phyloP scores from a whole-genome alignment of 2,797 vertebrate species.

The Periophthalmus magnuspinnatus region DNA sequence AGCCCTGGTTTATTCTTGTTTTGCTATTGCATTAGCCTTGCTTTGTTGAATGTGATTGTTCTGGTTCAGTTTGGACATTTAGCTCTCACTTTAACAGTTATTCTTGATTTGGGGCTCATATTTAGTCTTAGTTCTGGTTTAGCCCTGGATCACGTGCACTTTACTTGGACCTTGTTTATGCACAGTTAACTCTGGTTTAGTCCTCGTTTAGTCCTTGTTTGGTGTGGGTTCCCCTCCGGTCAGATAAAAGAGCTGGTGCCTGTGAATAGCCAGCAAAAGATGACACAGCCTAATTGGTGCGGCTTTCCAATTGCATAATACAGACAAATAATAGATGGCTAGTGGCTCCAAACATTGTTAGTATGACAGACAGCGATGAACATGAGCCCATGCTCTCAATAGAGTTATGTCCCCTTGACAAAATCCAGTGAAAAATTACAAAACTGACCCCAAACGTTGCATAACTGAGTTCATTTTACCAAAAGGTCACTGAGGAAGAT shows the following conservation, averaged over 20 bases:
- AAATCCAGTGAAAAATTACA: conserved; percentile 24
- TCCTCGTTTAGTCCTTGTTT: no score
- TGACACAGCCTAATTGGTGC: conserved; percentile 1
- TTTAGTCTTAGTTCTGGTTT: no score
- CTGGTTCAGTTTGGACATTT: no score
- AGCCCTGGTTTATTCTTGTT: no score
- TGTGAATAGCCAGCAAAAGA: not conserved
- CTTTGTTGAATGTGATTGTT: no score
- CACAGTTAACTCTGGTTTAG: no score
- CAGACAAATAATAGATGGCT: conserved; percentile 7
- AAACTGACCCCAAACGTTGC: conserved; percentile 27
- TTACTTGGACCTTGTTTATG: no score
- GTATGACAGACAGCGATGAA: conserved; percentile 21
- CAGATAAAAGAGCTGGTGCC: not conserved
- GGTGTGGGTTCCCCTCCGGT: not conserved
- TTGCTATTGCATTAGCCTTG: no score
- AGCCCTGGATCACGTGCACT: no score
- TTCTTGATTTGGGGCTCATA: no score
- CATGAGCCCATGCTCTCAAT: conserved; percentile 15
- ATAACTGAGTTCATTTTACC: conserved; percentile 20
- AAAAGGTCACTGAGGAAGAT: not conserved
- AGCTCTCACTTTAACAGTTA: no score
- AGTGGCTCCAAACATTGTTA: not conserved
- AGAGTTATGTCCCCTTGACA: conserved; percentile 26
- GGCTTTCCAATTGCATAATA: conserved; percentile 21